phyloP scores from a whole-genome alignment of 2,888 invertebrate genomes.

The Bombylius major region DNA sequence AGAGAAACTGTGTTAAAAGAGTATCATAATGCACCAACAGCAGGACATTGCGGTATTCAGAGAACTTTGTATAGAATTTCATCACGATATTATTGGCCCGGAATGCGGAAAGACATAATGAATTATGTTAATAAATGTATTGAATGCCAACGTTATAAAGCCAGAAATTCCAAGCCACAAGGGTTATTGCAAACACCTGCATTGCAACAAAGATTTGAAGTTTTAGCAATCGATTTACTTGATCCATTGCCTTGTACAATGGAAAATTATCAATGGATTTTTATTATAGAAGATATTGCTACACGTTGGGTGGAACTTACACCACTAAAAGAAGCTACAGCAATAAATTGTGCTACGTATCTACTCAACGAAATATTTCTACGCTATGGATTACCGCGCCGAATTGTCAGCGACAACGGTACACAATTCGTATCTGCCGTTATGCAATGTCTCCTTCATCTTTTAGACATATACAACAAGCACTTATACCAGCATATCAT shows the following conservation, averaged over 20 bases:
- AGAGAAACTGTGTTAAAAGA: slow-evolving; percentile 7
- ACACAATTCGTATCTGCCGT: too few relatives aligned
- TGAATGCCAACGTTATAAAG: slow-evolving; percentile 24
- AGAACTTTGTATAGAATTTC: too few relatives aligned
- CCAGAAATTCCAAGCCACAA: slow-evolving; percentile 22
- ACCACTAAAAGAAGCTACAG: slow-evolving; percentile 20
- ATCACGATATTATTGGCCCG: slow-evolving; percentile 18
- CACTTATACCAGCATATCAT: slow-evolving; percentile 24
- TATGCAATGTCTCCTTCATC: slow-evolving; percentile 22
- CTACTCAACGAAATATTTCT: slow-evolving; percentile 25
- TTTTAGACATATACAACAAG: slow-evolving; percentile 16
- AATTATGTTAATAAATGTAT: slow-evolving; percentile 20
- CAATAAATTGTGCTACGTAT: slow-evolving; percentile 19
- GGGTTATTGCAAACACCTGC: slow-evolving; percentile 22
- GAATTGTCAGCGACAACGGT: too few relatives aligned
- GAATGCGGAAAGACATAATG: slow-evolving; percentile 19
- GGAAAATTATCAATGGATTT: slow-evolving; percentile 18
- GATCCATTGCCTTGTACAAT: slow-evolving; percentile 14
- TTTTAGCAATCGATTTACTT: too few relatives aligned
- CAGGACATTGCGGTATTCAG: too few relatives aligned
- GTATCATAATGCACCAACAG: slow-evolving; percentile 13
- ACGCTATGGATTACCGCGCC: slow-evolving; percentile 24
- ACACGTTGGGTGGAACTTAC: too few relatives aligned
- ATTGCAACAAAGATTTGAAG: not conserved
- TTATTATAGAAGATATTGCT: slow-evolving; percentile 20